These are phyloP conservation scores for Neotragus pygmaeus DNA, from an alignment of 2,113 vertebrate species.

Conservation along the genomic window DNA sequence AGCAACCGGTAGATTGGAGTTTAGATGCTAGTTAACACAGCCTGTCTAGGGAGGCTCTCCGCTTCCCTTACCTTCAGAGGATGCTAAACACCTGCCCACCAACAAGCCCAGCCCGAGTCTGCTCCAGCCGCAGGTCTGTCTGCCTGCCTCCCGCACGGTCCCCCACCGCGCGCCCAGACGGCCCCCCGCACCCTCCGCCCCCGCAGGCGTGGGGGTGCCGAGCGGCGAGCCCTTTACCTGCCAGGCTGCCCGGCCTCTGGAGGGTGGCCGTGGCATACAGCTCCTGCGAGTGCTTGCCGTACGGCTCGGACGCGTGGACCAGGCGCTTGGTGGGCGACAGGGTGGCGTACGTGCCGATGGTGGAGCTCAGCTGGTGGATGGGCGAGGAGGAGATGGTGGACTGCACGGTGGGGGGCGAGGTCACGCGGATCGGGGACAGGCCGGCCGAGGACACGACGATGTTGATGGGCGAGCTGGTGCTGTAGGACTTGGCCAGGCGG, in stretches of 20 bases:
- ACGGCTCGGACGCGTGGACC: slow-evolving; percentile 94
- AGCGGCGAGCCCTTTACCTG: slow-evolving; percentile 82
- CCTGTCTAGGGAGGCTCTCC: not conserved
- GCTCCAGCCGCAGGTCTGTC: not conserved
- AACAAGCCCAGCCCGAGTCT: rapidly evolving
- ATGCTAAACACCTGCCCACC: not conserved
- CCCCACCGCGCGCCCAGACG: not conserved
- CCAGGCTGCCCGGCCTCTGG: slow-evolving; percentile 95
- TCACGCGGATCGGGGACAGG: slow-evolving; percentile 90
- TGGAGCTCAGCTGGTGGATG: slow-evolving; percentile 94
- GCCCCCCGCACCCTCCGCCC: not conserved
- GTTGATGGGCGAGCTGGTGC: slow-evolving; percentile 96
- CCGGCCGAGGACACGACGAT: slow-evolving; percentile 89
- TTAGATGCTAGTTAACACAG: rapidly evolving
- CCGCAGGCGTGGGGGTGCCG: not conserved
- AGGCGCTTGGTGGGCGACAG: slow-evolving; percentile 96
- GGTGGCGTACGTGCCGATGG: slow-evolving; percentile 96
- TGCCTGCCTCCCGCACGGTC: not conserved
- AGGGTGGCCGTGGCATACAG: slow-evolving; percentile 95
- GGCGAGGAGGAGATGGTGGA: slow-evolving; percentile 89
- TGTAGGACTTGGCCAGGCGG: slow-evolving; percentile 97
- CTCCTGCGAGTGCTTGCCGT: slow-evolving; percentile 95
- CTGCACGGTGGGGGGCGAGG: slow-evolving; percentile 89
- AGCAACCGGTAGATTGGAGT: rapidly evolving
- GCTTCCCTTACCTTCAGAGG: rapidly evolving